Evolutionary conservation across 2,888 invertebrate species (phyloP), one percentile per base, ranked within the genome.

Genomic region (Apotomis betuletana): DNA sequence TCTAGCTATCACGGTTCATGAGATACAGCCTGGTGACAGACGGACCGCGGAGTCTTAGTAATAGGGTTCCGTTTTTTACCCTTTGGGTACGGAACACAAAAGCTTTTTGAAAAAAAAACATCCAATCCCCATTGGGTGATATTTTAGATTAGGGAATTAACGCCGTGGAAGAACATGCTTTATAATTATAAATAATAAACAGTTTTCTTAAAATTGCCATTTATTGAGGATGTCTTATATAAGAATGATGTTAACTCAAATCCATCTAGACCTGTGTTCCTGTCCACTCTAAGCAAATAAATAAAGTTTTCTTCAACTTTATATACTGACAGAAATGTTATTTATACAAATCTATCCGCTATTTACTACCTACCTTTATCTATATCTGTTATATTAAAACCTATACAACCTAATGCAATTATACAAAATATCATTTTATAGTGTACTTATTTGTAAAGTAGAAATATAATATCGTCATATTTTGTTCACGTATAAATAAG

Each of bases 341-440:
- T 78, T 85, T 90, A 87, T 90, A 90, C 89, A 89, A 85, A 83
- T 80, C 86, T 89, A 87, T 84, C 80, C 85, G 69, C 67, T 73
- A 74, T 73, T 83, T 73, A 75, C 81, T 85, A 86, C 76, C 79
- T 81, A 80, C 81, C 81, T 80, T 80, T 85, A 86, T 76, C 87
- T 89, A 89, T 83, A 80, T 81, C 80, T 78, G 85, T 85, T 85
- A 84, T 84, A 80, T 81, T 81, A 87, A 27, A 27, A 85, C 87
- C 88, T 91, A 91, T 89, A 92, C 91, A 92, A 92, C 91, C 91
- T 90, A 90, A 90, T 84, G 87, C 87, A 90, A 92, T 91, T 90
- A 90, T 91, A 92, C 90, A 92, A 91, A 92, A 91, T 91, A 92
- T 89, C 83, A 81, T 87, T 83, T 85, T 85, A 82, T 83, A 83